Evolutionary conservation across 2,797 vertebrate species (phyloP).

Genomic region (Pachyuromys duprasi): DNA sequence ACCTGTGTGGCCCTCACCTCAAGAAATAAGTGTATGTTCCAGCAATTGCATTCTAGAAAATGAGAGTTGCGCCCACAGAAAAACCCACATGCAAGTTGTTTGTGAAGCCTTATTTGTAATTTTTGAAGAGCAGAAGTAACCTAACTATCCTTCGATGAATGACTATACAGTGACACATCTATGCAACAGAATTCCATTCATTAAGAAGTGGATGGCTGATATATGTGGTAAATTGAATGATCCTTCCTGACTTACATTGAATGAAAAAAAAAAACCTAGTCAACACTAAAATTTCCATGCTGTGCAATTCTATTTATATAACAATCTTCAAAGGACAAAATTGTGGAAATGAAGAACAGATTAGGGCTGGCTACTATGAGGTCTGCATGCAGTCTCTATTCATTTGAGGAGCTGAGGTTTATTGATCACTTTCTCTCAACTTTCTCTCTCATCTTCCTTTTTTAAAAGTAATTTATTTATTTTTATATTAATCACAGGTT

Average conservation of each 20-base stretch:
- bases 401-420: background rate
- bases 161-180: background rate
- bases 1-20: background rate
- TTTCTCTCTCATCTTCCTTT: too few relatives aligned
- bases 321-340: constrained; percentile 17
- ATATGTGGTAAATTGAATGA: background rate
- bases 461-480: too few relatives aligned
- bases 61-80: background rate
- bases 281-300: background rate
- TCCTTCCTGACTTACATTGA: background rate
- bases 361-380: too few relatives aligned
- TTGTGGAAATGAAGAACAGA: background rate
- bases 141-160: background rate
- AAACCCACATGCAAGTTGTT: background rate
- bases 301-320: constrained; percentile 4
- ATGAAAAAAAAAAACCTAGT: background rate
- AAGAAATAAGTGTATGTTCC: constrained; percentile 11
- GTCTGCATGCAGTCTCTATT: background rate
- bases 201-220: background rate
- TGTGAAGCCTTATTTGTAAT: background rate
- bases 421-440: background rate
- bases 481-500: too few relatives aligned
- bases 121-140: constrained; percentile 28
- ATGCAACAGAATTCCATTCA: background rate
- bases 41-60: constrained; percentile 38